phyloP scores from a whole-genome alignment of 1,140 invertebrate genomes.

The Bilobella aurantiaca region DNA sequence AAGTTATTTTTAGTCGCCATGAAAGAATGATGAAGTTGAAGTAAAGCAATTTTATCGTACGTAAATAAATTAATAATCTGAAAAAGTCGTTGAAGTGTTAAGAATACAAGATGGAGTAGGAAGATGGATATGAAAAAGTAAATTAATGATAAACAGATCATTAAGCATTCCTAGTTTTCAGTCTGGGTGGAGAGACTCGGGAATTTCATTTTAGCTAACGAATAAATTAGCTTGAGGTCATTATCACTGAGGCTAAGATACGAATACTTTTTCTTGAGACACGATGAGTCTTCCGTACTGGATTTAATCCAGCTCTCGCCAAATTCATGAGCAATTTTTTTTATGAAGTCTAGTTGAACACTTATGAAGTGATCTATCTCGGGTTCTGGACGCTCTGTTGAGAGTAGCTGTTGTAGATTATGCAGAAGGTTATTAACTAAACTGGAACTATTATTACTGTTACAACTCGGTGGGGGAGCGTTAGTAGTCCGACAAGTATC shows the following conservation, averaged over 20 bases:
- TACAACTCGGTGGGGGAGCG: background rate
- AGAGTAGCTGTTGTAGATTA: constrained; percentile 7
- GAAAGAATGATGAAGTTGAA: no score
- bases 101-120: no score
- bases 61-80: no score
- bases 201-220: constrained; percentile 8
- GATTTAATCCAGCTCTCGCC: constrained; percentile 2
- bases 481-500: background rate
- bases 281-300: constrained; percentile 6
- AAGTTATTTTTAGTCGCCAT: no score
- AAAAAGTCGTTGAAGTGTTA: no score
- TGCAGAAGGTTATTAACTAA: constrained; percentile 13
- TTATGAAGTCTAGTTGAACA: constrained; percentile 17
- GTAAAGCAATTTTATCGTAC: no score
- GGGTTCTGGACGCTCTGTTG: background rate
- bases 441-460: background rate
- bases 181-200: background rate
- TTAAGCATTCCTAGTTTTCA: background rate
- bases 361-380: constrained; percentile 19
- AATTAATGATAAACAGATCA: background rate
- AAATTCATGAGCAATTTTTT: constrained; percentile 21
- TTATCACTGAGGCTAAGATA: constrained; percentile 13
- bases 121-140: no score
- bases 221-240: constrained; percentile 14
- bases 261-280: constrained; percentile 6